Evolutionary conservation across 2,797 vertebrate species (phyloP), one percentile per base, ranked within the genome.

Genomic region (Cirrhinus molitorella): DNA sequence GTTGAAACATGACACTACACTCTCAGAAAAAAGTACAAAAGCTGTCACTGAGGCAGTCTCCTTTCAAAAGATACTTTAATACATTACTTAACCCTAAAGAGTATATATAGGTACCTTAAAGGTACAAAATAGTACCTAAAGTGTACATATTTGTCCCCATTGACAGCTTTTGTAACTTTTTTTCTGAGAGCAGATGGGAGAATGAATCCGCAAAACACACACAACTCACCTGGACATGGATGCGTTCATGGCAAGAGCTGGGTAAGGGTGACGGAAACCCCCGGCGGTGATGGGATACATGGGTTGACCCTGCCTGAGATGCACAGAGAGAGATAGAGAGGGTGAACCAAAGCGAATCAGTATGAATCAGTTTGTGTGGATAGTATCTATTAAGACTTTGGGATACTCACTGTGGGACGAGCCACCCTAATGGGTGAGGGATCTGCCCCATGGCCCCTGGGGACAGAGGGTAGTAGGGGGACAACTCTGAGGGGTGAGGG

Each of bases 391-490:
- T 70, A 8, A 37, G 14, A 31, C 7, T 28, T 12, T 74, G 9
- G 45, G 17, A 83, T 45, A 93, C 98, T 97, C 94, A 99, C 98
- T 98, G 98, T 37, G 96, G 97, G 91, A 99, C 95, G 2, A 99
- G 95, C 98, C 98, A 99, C 90, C 98, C 96, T 85, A 99, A 93
- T 0, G 98, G 97, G 87, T 98, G 98, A 0, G 97, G 96, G 84
- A 99, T 96, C 82, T 98, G 98, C 11, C 98, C 98, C 2, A 99
- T 95, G 1, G 97, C 96, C 77, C 97, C 96, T 0, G 98, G 97
- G 5, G 98, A 98, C 80, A 99, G 94, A 0, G 98, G 97, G 91
- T 99, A 99, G 84, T 99, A 99, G 0, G 98, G 97, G 31, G 98
- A 97, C 81, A 99, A 95, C 89, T 99, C 98, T 0, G 97, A 94